Evolutionary conservation across 2,797 vertebrate species (phyloP).

Genomic region (Coregonus ussuriensis): DNA sequence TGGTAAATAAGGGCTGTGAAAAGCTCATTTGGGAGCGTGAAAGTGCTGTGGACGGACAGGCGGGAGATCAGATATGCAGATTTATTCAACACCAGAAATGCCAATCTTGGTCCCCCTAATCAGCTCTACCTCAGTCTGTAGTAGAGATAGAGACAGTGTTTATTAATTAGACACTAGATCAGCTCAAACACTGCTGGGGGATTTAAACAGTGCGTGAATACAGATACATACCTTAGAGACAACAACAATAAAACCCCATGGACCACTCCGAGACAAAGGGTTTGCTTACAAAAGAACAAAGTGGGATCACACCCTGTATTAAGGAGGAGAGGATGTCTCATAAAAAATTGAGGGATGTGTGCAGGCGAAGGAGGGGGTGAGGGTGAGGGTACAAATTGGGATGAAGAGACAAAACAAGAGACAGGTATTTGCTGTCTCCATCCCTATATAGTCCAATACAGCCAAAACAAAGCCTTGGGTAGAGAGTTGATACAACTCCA

Average conservation of each 20-base stretch:
- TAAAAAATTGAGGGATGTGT: neutral
- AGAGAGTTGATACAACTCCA: too few species aligned
- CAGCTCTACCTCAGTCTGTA: neutral
- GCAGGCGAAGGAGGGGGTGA: neutral
- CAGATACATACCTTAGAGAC: neutral
- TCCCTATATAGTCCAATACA: neutral
- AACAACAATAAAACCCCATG: neutral
- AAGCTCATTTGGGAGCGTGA: conserved; percentile 5
- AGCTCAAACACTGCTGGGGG: neutral
- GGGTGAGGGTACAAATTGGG: neutral
- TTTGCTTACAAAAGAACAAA: neutral
- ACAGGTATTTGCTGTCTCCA: neutral
- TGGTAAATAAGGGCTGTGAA: conserved; percentile 19
- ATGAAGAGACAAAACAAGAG: neutral
- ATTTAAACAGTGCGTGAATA: neutral
- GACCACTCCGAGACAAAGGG: neutral
- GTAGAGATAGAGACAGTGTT: neutral
- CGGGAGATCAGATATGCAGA: conserved; percentile 21
- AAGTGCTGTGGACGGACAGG: neutral
- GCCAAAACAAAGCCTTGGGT: too few species aligned
- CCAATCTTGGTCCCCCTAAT: neutral
- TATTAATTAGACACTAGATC: neutral
- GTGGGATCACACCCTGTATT: neutral
- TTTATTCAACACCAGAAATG: conserved; percentile 16
- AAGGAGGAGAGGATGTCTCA: conserved; percentile 4